A percentile compares a stretch with the other conserved stretches of the same genome.
phyloP scores from a whole-genome alignment of 2,888 invertebrate genomes.

The Gryllus longicercus region DNA sequence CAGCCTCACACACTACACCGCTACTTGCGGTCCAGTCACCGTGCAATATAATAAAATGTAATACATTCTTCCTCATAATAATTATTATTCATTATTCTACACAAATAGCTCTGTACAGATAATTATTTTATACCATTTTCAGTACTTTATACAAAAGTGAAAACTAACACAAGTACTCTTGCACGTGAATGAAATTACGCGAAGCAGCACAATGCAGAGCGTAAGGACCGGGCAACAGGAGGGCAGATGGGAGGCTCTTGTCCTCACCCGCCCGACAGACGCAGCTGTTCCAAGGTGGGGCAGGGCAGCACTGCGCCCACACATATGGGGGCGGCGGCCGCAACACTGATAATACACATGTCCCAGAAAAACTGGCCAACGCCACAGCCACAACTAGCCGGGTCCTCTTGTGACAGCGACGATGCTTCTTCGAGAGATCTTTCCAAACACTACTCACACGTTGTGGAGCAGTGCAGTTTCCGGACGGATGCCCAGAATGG shows the following conservation, averaged over 20 bases:
- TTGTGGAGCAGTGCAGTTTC: slow-evolving; percentile 21
- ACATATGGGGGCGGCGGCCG: not conserved
- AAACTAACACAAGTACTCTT: slow-evolving; percentile 39
- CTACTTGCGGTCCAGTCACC: slow-evolving; percentile 27
- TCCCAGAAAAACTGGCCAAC: slow-evolving; percentile 17
- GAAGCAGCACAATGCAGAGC: slow-evolving; percentile 30
- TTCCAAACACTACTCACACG: slow-evolving; percentile 27
- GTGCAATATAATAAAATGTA: slow-evolving; percentile 37
- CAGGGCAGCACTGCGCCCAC: slow-evolving; percentile 17
- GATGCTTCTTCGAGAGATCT: slow-evolving; percentile 33
- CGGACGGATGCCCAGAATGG: slow-evolving; percentile 29
- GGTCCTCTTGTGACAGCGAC: slow-evolving; percentile 25
- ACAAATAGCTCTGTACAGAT: slow-evolving; percentile 60
- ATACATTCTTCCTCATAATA: slow-evolving; percentile 32
- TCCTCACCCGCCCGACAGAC: not conserved
- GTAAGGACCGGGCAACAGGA: slow-evolving; percentile 29
- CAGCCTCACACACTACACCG: slow-evolving; percentile 32
- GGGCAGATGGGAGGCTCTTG: slow-evolving; percentile 24
- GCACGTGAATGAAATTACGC: slow-evolving; percentile 30
- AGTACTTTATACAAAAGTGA: slow-evolving; percentile 41
- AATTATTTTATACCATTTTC: slow-evolving; percentile 38
- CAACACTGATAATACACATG: not conserved
- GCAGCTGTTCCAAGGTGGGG: not conserved
- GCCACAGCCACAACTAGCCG: slow-evolving; percentile 24
- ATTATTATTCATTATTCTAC: slow-evolving; percentile 59